phyloP scores from a whole-genome alignment of 30 jellyfish, hydroid and myxozoan genomes.

The Euphysa ruthae region DNA sequence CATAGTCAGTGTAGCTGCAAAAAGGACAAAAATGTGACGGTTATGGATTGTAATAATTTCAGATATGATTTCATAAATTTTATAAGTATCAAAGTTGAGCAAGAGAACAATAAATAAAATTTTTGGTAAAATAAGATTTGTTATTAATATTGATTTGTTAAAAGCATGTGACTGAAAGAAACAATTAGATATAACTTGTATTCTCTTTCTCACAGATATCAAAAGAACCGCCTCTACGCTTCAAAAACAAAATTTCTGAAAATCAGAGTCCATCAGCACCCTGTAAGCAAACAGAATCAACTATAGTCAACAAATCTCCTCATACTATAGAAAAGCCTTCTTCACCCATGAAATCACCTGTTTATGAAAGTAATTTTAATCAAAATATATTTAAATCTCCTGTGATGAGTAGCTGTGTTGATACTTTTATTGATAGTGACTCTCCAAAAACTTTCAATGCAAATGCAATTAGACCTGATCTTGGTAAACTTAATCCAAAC shows the following conservation, averaged over 20 bases:
- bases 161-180: no score
- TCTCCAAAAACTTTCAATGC: background rate
- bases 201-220: slow-evolving; percentile 1
- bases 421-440: background rate
- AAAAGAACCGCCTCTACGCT: slow-evolving; percentile 30
- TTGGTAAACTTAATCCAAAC: background rate
- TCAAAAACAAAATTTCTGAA: background rate
- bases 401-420: slow-evolving; percentile 4
- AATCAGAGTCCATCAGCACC: no score
- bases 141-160: no score
- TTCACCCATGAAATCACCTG: background rate
- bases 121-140: no score
- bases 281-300: no score
- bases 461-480: background rate
- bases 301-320: background rate
- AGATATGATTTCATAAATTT: background rate
- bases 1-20: no score
- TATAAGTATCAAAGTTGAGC: no score
- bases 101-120: no score
- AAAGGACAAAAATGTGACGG: no score
- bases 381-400: no score
- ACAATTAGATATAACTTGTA: background rate
- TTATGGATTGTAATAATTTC: no score
- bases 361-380: no score
- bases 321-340: background rate